Base-by-base conservation (phyloP, 2,888 invertebrate species). In the Lomographa bimaculata region DNA sequence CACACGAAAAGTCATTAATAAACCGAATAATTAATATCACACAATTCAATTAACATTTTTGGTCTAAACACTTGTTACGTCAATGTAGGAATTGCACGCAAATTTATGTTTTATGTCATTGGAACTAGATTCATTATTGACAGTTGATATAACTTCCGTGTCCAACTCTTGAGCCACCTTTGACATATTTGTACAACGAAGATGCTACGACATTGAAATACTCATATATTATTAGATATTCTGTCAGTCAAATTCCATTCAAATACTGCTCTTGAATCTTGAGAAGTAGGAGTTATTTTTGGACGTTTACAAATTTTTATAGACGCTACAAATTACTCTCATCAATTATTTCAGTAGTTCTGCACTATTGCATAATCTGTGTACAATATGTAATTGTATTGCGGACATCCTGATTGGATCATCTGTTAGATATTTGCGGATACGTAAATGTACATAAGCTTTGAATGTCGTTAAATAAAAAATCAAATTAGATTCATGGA, bases 191-290 rank as follows among this genome's bases (percentile, higher is more conserved):
- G 50, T 32, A 43, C 32, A 43, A 29, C 47, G 38, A 57, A 53
- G 45, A 42, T 45, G 33, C 7, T 41, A 36, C 64, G 71, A 66
- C 70, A 70, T 69, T 71, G 70, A 64, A 60, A 28, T 33, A 38
- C 41, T 40, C 30, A 37, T 27, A 38, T 26, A 17, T 38, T 7
- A 35, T 42, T 44, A 45, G 35, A 19, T 25, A 11, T 20, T 30
- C 17, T 9, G 18, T 6, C 25, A 25, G 8, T 12, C 10, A 9
- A 8, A 10, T 5, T 2, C 9, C 12, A 29, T 19, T 9, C 33
- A 37, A 47, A 42, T 35, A 37, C 18, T 11, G 7, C 17, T 24
- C 34, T 20, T 47, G 37, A 16, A 9, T 4, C 5, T 7, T 28
- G 7, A 5, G 0, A 0, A 1, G 0, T 40, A 41, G 34, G 35